phyloP scores from a whole-genome alignment of 2,888 invertebrate species.

The Dasypogon diadema region DNA sequence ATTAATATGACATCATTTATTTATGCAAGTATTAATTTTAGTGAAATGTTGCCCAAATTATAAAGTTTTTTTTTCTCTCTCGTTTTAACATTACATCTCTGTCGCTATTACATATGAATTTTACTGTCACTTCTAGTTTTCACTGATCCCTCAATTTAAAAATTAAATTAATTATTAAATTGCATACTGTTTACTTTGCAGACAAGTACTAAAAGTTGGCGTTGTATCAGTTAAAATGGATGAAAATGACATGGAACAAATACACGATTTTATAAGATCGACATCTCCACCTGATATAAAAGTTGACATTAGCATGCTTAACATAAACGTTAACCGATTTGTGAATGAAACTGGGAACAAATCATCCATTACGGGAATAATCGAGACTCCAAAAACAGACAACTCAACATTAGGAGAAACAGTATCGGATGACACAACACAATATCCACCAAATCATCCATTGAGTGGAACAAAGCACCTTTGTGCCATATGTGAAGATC shows the following conservation, averaged over 20 bases:
- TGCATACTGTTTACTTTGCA: no score
- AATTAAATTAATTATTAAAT: no score
- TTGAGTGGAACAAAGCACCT: slow-evolving; percentile 94
- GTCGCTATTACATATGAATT: no score
- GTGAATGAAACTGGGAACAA: not conserved
- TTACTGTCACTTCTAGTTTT: no score
- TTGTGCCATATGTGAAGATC: slow-evolving; percentile 97
- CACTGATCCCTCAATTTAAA: no score
- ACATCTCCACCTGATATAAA: slow-evolving; percentile 14
- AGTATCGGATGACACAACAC: slow-evolving; percentile 60
- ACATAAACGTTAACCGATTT: not conserved
- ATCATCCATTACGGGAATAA: not conserved
- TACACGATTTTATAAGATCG: not conserved
- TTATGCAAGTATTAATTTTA: no score
- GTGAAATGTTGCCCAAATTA: no score
- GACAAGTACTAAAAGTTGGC: no score
- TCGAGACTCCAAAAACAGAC: not conserved
- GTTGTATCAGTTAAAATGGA: no score
- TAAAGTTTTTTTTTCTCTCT: no score
- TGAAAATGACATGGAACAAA: not conserved
- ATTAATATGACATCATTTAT: no score
- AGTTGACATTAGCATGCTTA: not conserved
- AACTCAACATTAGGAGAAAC: not conserved
- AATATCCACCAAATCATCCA: slow-evolving; percentile 93
- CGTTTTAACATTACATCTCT: no score